phyloP scores from a whole-genome alignment of 2,797 vertebrate species.

The Falco rusticolus region DNA sequence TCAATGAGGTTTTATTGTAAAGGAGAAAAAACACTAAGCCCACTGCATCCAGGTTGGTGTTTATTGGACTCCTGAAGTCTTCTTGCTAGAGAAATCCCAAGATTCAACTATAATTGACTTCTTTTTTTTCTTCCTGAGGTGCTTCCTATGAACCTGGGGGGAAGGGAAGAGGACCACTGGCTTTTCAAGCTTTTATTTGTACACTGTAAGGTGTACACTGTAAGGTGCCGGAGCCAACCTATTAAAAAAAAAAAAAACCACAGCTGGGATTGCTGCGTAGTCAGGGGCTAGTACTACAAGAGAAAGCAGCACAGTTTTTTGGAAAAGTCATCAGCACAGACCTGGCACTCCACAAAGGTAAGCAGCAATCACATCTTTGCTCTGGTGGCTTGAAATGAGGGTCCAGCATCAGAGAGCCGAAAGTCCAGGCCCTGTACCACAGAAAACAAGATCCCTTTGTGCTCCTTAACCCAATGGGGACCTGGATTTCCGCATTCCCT shows the following conservation, averaged over 20 bases:
- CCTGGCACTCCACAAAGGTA: neutral
- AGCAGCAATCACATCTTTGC: neutral
- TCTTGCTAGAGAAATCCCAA: neutral
- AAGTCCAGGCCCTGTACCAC: neutral
- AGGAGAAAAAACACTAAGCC: neutral
- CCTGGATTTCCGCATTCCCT: neutral
- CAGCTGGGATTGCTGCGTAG: neutral
- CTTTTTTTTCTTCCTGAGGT: neutral
- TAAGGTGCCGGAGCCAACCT: neutral
- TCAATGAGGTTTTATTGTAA: neutral
- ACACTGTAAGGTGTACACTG: too few species aligned
- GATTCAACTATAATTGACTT: neutral
- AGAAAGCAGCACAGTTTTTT: neutral
- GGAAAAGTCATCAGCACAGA: neutral
- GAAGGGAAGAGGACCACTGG: neutral
- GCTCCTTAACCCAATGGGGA: fast-evolving
- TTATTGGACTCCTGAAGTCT: neutral
- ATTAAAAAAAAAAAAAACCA: neutral
- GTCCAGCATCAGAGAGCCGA: neutral
- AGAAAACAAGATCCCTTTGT: neutral
- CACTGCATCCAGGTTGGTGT: neutral
- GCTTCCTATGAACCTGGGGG: neutral
- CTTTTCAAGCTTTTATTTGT: neutral
- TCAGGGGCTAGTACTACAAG: neutral
- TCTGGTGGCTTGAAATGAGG: neutral